Conservation (phyloP, 2,888 invertebrate genomes). For the Amphipoea lucens region DNA sequence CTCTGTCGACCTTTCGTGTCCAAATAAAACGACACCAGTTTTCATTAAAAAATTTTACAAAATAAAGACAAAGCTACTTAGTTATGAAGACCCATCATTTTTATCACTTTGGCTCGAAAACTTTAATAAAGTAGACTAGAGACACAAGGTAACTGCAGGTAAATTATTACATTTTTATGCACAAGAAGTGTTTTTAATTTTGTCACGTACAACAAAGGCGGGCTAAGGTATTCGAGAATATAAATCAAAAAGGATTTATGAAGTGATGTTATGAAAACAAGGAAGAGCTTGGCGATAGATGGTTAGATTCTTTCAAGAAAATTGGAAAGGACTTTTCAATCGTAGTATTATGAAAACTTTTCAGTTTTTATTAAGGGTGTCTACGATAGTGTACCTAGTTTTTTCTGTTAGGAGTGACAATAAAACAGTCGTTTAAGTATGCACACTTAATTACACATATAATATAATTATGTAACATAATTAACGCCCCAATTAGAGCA, state of each 20-base stretch:
- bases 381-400: not conserved
- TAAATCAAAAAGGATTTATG: constrained; percentile 65
- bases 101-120: constrained; percentile 85
- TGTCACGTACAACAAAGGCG: constrained; percentile 67
- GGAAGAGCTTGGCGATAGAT: constrained; percentile 30
- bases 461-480: too few species aligned
- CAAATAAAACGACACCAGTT: constrained; percentile 52
- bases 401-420: not conserved
- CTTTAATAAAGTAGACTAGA: constrained; percentile 84
- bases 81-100: constrained; percentile 83
- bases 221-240: constrained; percentile 40
- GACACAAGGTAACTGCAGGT: constrained; percentile 76
- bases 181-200: constrained; percentile 81
- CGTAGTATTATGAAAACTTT: not conserved
- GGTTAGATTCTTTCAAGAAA: constrained; percentile 25
- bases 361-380: not conserved
- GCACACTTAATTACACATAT: not conserved
- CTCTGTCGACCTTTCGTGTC: constrained; percentile 23
- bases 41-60: constrained; percentile 76
- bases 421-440: not conserved
- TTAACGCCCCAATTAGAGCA: too few species aligned
- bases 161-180: constrained; percentile 85
- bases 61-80: constrained; percentile 75
- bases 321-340: constrained; percentile 14
- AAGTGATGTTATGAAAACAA: constrained; percentile 60